These are phyloP conservation scores for Sphecodes monilicornis DNA, from an alignment of 2,888 invertebrate species.

Conservation along the genomic window DNA sequence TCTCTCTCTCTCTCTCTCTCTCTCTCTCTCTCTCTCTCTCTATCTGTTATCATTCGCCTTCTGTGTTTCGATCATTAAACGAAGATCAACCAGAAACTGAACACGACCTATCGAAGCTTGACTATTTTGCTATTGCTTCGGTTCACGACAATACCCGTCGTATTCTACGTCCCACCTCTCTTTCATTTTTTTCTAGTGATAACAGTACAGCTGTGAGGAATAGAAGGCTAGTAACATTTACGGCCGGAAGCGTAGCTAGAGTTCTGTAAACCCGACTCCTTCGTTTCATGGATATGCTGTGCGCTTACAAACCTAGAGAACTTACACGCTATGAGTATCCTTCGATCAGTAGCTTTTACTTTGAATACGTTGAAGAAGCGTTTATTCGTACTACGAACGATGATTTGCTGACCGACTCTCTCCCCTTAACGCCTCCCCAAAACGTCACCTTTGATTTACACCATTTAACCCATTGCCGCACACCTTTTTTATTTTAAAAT, in stretches of 20 bases:
- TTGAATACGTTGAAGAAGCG: constrained; percentile 57
- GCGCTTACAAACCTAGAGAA: constrained; percentile 65
- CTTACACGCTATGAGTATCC: constrained; percentile 70
- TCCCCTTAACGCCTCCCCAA: neutral
- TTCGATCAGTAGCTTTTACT: constrained; percentile 45
- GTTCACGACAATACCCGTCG: constrained; percentile 32
- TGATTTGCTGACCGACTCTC: constrained; percentile 42
- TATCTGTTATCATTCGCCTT: neutral
- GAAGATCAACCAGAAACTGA: constrained; percentile 28
- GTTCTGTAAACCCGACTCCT: constrained; percentile 60
- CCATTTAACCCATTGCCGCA: too few species aligned
- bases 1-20: neutral
- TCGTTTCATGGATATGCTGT: constrained; percentile 67
- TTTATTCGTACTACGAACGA: constrained; percentile 56
- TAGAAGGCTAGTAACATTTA: constrained; percentile 67
- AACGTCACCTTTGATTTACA: neutral
- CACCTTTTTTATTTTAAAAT: too few species aligned
- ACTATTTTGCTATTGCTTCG: constrained; percentile 60
- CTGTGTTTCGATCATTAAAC: constrained; percentile 18
- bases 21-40: too few species aligned
- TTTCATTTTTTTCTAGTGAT: constrained; percentile 17
- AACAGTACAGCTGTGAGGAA: constrained; percentile 51
- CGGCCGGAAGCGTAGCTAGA: constrained; percentile 72
- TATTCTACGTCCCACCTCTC: neutral
- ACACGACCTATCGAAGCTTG: constrained; percentile 36